Conservation (phyloP, 2,888 invertebrate species). For the Lochmaea crataegi region DNA sequence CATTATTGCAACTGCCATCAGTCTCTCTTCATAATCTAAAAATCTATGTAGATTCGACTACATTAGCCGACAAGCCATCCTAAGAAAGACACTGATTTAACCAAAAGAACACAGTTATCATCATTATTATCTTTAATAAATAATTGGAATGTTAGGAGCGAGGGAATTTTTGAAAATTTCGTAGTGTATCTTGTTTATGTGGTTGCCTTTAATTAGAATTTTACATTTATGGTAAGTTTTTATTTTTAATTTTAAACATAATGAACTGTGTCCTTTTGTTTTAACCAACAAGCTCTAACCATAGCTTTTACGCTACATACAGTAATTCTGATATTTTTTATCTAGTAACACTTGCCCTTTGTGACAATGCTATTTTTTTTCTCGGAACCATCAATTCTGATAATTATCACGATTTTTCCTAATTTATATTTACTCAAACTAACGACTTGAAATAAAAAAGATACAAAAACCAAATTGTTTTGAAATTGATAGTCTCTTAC, state of each 20-base stretch:
- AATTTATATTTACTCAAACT: slow-evolving; percentile 27
- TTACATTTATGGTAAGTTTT: no score
- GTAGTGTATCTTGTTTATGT: no score
- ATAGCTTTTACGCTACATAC: slow-evolving; percentile 9
- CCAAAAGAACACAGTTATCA: neutral
- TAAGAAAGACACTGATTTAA: neutral
- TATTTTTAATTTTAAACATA: no score
- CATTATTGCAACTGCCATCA: slow-evolving; percentile 46
- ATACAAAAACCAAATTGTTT: slow-evolving; percentile 1
- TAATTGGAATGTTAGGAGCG: no score
- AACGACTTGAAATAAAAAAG: slow-evolving; percentile 7
- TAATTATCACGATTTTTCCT: slow-evolving; percentile 35
- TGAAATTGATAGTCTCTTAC: neutral
- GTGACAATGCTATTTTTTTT: slow-evolving; percentile 3
- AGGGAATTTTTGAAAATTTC: no score
- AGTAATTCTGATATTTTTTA: slow-evolving; percentile 22
- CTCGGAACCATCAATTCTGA: slow-evolving; percentile 32
- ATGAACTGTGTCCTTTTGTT: neutral
- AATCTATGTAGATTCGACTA: slow-evolving; percentile 39
- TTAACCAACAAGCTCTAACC: slow-evolving; percentile 13
- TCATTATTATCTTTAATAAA: neutral
- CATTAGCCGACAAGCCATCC: slow-evolving; percentile 19
- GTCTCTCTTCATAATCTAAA: slow-evolving; percentile 44
- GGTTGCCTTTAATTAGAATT: no score
- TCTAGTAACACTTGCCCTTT: slow-evolving; percentile 11